A percentile compares a stretch with the other conserved stretches of the same genome.
Conservation (phyloP, 2,888 invertebrate species). For the Drosophila kuntzei region DNA sequence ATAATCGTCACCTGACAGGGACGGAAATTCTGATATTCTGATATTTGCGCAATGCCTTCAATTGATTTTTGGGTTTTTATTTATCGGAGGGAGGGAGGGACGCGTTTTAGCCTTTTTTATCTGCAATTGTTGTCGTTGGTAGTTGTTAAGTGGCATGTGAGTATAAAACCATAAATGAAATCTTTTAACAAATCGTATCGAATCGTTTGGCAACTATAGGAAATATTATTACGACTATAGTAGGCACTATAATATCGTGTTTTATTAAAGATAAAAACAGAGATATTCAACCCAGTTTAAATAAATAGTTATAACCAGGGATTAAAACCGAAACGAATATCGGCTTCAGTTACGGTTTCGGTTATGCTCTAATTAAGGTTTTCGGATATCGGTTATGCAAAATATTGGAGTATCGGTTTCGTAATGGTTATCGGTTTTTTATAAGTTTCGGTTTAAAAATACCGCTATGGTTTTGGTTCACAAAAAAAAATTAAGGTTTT, state of each 20-base stretch:
- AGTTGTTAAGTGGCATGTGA: slow-evolving; percentile 79
- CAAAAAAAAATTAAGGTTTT: no score
- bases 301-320: not conserved
- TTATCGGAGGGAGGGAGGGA: slow-evolving; percentile 6
- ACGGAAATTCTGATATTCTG: not conserved
- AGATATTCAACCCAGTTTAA: not conserved
- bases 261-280: not conserved
- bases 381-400: no score
- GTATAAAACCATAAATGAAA: slow-evolving; percentile 77
- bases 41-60: slow-evolving; percentile 39
- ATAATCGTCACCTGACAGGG: slow-evolving; percentile 63
- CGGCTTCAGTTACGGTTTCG: no score
- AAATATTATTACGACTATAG: slow-evolving; percentile 16
- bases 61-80: slow-evolving; percentile 39
- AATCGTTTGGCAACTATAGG: slow-evolving; percentile 52
- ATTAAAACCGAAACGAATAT: no score
- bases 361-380: no score
- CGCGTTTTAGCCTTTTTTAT: slow-evolving; percentile 48
- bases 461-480: no score
- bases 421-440: no score
- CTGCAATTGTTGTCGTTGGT: slow-evolving; percentile 66
- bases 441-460: no score
- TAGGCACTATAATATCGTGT: not conserved
- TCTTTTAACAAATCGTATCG: slow-evolving; percentile 68
- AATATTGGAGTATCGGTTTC: no score